These are phyloP conservation scores for Ptilorrhoa leucosticta DNA, from an alignment of 2,113 vertebrate genomes.

Conservation along the genomic window DNA sequence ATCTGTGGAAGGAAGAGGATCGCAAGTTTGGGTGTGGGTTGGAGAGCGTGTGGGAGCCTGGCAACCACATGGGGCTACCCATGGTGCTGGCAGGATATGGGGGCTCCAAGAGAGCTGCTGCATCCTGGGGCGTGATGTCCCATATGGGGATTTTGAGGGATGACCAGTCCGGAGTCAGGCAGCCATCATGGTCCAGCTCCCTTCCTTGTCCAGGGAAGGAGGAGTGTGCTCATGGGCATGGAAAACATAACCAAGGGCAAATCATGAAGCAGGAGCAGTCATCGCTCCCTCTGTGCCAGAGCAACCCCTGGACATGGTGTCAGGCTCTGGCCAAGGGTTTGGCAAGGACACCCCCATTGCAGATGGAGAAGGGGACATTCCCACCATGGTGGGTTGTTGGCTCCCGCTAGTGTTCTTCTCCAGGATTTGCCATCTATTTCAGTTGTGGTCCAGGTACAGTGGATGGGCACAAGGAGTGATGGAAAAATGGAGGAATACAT, in stretches of 20 bases:
- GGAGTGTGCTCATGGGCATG: fast-evolving
- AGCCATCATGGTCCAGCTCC: fast-evolving
- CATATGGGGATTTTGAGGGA: fast-evolving
- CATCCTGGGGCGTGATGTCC: fast-evolving
- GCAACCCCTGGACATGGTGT: fast-evolving
- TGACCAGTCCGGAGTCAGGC: background rate
- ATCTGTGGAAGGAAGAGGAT: background rate
- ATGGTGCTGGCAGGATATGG: fast-evolving
- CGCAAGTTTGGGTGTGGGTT: background rate
- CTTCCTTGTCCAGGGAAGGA: background rate
- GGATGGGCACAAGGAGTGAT: background rate
- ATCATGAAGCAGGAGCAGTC: fast-evolving
- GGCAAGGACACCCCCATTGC: fast-evolving
- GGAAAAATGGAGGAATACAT: fast-evolving
- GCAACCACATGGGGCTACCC: background rate
- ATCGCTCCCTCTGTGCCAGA: fast-evolving
- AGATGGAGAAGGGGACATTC: background rate
- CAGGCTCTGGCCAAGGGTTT: fast-evolving
- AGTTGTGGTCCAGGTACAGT: fast-evolving
- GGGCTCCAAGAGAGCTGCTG: background rate
- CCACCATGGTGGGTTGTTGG: fast-evolving
- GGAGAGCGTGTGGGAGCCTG: background rate
- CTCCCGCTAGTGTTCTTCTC: fast-evolving
- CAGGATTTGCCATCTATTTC: fast-evolving
- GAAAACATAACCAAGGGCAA: fast-evolving